Evolutionary conservation across 2,797 vertebrate genomes (phyloP), one percentile per base, ranked within the genome.

Genomic region (Gobio occitaniae): DNA sequence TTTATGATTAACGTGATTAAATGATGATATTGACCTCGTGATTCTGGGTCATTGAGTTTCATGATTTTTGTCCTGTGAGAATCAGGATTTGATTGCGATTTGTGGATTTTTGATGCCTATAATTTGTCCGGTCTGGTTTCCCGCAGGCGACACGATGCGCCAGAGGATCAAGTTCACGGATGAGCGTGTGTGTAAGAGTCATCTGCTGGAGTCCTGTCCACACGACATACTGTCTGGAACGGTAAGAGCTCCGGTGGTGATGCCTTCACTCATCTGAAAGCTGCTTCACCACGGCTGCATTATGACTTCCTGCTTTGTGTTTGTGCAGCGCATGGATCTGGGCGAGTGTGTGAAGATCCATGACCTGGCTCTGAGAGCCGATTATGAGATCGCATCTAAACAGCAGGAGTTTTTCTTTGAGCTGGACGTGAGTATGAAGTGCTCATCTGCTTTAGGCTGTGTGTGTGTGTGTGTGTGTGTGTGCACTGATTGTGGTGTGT

Each of bases 321-420:
- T 85, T 70, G 82, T 90, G 29, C 92, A 99, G 98, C 96, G 98
- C 91, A 99, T 99, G 98, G 98, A 99, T 93, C 95, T 99, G 90
- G 98, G 98, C 89, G 98, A 99, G 91, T 99, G 98, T 90, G 92
- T 97, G 88, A 99, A 99, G 92, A 97, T 99, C 69, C 98, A 99
- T 69, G 98, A 99, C 93, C 93, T 99, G 92, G 98, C 98, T 25
- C 94, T 99, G 87, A 96, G 98, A 94, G 98, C 98, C 68, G 98
- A 99, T 93, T 99, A 96, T 87, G 98, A 99, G 95, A 99, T 99
- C 70, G 98, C 98, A 84, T 97, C 97, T 78, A 99, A 99, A 93
- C 96, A 99, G 90, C 97, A 98, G 90, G 98, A 99, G 90, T 99
- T 96, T 93, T 99, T 99, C 94, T 99, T 99, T 91, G 98, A 99